Conservation (phyloP, 2,113 vertebrate species). For the Gnathonemus echidnorhynchus region DNA sequence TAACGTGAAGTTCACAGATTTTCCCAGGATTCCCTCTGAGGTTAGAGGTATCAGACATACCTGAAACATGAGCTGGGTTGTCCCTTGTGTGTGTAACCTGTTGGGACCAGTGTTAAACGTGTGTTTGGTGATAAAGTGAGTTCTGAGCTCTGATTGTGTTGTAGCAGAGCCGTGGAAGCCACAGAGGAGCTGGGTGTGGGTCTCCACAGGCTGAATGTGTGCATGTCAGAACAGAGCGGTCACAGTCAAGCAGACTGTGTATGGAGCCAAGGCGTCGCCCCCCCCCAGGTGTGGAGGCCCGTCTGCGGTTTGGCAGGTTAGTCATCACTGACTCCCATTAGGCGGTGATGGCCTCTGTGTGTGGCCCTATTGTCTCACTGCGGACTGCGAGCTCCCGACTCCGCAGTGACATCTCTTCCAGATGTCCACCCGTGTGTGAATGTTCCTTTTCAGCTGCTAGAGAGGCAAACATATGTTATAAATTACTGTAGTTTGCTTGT, state of each 20-base stretch:
- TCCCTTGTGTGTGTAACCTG: not conserved
- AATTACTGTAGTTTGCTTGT: not conserved
- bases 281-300: not conserved
- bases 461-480: not conserved
- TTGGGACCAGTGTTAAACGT: not conserved
- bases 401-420: not conserved
- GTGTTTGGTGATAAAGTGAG: not conserved
- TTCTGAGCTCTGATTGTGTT: not conserved
- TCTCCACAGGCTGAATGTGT: not conserved
- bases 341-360: not conserved
- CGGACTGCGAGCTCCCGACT: not conserved
- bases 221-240: not conserved
- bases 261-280: not conserved
- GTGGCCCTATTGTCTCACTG: not conserved
- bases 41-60: not conserved
- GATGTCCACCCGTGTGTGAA: not conserved
- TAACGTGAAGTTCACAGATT: not conserved
- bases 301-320: not conserved
- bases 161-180: not conserved
- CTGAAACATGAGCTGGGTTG: not conserved
- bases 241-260: not conserved
- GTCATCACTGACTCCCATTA: not conserved
- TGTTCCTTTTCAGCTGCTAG: not conserved
- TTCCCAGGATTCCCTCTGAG: not conserved
- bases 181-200: not conserved